Percentiles rank a stretch among this genome's conserved stretches.
Evolutionary conservation across 2,797 vertebrate genomes (phyloP).

Genomic region (Anisognathus igniventris): DNA sequence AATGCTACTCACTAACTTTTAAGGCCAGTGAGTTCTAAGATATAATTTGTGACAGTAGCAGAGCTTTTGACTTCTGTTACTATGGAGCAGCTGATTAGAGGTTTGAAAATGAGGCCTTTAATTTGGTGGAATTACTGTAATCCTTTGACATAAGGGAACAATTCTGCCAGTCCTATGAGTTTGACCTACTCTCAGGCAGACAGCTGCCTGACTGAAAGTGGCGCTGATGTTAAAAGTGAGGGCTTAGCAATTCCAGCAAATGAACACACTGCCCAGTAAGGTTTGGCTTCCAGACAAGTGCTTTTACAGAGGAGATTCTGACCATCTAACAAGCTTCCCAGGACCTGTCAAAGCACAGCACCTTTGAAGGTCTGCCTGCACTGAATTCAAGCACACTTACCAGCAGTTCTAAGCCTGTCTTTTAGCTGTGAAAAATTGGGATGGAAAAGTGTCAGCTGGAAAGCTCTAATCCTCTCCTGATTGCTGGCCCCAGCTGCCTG

Average conservation of each 20-base stretch:
- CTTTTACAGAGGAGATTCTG: not conserved
- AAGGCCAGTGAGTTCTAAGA: not conserved
- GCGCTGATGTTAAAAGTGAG: not conserved
- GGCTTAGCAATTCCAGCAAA: not conserved
- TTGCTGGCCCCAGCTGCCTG: not conserved
- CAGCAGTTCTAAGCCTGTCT: not conserved
- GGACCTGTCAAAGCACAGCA: fast-evolving
- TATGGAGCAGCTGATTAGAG: not conserved
- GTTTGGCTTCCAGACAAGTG: not conserved
- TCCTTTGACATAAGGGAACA: not conserved
- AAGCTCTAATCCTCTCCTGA: not conserved
- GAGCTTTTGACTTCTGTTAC: not conserved
- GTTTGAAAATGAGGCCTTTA: not conserved
- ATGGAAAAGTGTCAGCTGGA: not conserved
- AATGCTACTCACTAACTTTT: not conserved
- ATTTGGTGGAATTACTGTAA: not conserved
- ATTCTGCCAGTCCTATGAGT: not conserved
- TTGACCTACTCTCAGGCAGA: not conserved
- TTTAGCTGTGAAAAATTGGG: not conserved
- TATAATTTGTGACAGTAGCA: not conserved
- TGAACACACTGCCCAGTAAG: not conserved
- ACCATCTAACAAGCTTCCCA: not conserved
- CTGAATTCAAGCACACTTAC: not conserved
- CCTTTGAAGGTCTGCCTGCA: not conserved
- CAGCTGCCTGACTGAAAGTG: not conserved